Conservation (phyloP, 1,140 invertebrate species). For the Ephestia elutella region DNA sequence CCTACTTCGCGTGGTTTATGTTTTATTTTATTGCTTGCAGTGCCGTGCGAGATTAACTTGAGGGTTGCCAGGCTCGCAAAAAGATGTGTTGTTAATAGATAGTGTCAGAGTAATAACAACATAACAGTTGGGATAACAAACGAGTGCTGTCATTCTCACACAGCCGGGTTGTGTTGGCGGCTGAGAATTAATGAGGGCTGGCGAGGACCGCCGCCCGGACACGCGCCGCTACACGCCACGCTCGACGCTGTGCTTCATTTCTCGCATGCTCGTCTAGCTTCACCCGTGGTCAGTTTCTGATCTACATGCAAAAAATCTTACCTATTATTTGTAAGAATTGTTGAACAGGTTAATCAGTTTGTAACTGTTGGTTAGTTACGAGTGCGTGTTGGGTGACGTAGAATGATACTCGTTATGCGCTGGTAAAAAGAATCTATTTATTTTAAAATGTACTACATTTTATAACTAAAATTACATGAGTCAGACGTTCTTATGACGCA, state of each 20-base stretch:
- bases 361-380: too few relatives aligned
- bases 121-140: constrained; percentile 44
- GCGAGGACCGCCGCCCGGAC: constrained; percentile 19
- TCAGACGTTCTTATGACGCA: too few relatives aligned
- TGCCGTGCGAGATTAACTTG: constrained; percentile 1
- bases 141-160: constrained; percentile 56
- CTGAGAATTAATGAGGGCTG: constrained; percentile 45
- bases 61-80: constrained; percentile 2
- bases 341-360: too few relatives aligned
- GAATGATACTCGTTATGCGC: too few relatives aligned
- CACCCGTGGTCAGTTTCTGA: too few relatives aligned
- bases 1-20: constrained; percentile 30
- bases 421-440: too few relatives aligned
- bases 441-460: too few relatives aligned
- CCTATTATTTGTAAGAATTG: too few relatives aligned
- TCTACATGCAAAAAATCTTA: too few relatives aligned
- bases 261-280: background rate
- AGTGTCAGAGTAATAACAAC: constrained; percentile 39
- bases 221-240: constrained; percentile 7
- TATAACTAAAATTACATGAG: too few relatives aligned
- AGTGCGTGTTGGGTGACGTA: too few relatives aligned
- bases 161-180: constrained; percentile 37
- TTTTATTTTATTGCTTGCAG: constrained; percentile 25
- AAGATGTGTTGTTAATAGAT: constrained; percentile 20
- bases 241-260: background rate